Evolutionary conservation across 2,113 vertebrate species (phyloP).

Genomic region (Xenus cinereus): DNA sequence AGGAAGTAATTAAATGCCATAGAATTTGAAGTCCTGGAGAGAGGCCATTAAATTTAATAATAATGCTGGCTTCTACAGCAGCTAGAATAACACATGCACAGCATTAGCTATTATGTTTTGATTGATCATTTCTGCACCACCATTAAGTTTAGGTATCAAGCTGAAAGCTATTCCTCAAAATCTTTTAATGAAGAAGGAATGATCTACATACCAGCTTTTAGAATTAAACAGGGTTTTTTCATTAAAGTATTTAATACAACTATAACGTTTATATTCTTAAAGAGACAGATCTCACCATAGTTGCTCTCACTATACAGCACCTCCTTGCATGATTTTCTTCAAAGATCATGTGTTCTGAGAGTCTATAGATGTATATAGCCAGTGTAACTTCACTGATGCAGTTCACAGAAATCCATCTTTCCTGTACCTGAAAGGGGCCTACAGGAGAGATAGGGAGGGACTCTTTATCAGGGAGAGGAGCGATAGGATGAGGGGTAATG

Average conservation of each 20-base stretch:
- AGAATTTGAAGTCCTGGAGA: background rate
- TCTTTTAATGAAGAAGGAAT: background rate
- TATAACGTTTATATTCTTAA: background rate
- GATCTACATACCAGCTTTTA: background rate
- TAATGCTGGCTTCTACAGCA: background rate
- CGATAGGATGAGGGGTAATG: too few relatives aligned
- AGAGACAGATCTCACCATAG: background rate
- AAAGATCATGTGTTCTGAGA: background rate
- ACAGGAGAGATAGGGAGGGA: too few relatives aligned
- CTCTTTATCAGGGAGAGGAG: too few relatives aligned
- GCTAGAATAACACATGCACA: background rate
- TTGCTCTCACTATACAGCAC: background rate
- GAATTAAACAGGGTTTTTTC: background rate
- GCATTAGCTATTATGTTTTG: background rate
- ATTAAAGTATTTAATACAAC: background rate
- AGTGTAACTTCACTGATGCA: background rate
- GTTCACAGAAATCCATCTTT: background rate
- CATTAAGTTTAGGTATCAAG: background rate
- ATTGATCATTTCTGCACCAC: background rate
- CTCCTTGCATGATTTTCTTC: background rate
- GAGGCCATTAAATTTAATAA: slow-evolving; percentile 20
- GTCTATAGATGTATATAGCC: background rate
- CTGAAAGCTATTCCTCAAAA: background rate
- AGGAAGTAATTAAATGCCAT: background rate
- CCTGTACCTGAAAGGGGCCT: too few relatives aligned